phyloP scores from a whole-genome alignment of 1,140 invertebrate species.

The Macrocentrus cingulum region DNA sequence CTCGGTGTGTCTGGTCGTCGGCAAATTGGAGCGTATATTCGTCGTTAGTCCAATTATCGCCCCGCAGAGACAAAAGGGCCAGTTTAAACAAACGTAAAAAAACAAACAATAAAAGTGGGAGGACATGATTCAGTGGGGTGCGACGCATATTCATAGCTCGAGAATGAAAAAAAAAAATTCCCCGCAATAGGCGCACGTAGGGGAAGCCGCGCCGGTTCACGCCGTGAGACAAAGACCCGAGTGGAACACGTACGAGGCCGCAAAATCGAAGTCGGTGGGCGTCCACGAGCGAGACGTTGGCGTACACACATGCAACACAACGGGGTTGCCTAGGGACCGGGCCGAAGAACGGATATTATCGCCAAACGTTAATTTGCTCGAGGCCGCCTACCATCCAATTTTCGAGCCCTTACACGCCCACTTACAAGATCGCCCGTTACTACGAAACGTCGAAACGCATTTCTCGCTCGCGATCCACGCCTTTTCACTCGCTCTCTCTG shows the following conservation, averaged over 20 bases:
- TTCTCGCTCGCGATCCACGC: slow-evolving; percentile 37
- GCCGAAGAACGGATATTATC: slow-evolving; percentile 56
- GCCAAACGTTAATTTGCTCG: slow-evolving; percentile 59
- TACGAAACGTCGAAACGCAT: slow-evolving; percentile 48
- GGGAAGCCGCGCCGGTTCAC: slow-evolving; percentile 22
- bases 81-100: slow-evolving; percentile 2
- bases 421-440: slow-evolving; percentile 57
- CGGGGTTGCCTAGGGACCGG: slow-evolving; percentile 25
- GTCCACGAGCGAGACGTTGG: slow-evolving; percentile 8
- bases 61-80: not conserved
- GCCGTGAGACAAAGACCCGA: slow-evolving; percentile 21
- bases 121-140: not conserved
- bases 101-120: slow-evolving; percentile 3
- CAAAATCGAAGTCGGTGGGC: slow-evolving; percentile 24
- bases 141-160: no score
- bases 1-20: slow-evolving; percentile 12
- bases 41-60: slow-evolving; percentile 21
- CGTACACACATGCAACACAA: slow-evolving; percentile 17
- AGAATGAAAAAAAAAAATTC: not conserved
- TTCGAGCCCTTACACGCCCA: slow-evolving; percentile 59
- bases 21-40: slow-evolving; percentile 20
- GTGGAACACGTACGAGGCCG: slow-evolving; percentile 23
- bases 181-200: not conserved
- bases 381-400: slow-evolving; percentile 59
- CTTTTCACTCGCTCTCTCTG: slow-evolving; percentile 3